phyloP scores from a whole-genome alignment of 2,888 invertebrate genomes.

The Margaritifera margaritifera region DNA sequence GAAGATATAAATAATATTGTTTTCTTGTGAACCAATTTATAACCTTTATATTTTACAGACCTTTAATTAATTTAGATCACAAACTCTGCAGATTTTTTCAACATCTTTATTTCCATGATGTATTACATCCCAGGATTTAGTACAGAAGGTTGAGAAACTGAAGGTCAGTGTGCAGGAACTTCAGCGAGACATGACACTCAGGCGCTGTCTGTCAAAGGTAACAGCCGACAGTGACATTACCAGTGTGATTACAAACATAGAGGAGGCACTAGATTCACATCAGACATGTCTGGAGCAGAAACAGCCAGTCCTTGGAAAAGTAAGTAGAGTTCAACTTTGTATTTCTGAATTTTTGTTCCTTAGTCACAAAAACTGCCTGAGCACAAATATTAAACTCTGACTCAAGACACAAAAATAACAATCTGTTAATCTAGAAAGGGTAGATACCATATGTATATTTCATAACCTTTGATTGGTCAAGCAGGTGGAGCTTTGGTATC shows the following conservation, averaged over 20 bases:
- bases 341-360: too few species aligned
- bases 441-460: constrained; percentile 14
- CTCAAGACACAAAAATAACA: too few species aligned
- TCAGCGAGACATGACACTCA: constrained; percentile 81
- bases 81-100: too few species aligned
- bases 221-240: constrained; percentile 45
- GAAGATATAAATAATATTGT: not conserved
- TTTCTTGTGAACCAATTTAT: too few species aligned
- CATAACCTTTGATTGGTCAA: too few species aligned
- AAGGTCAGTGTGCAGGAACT: constrained; percentile 78
- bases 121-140: constrained; percentile 41
- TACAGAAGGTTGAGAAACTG: constrained; percentile 56
- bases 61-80: not conserved
- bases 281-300: constrained; percentile 58
- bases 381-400: too few species aligned
- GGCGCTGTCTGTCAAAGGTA: constrained; percentile 75
- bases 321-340: constrained; percentile 43
- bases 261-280: constrained; percentile 51
- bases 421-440: too few species aligned
- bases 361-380: too few species aligned
- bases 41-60: not conserved
- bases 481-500: too few species aligned
- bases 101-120: not conserved
- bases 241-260: constrained; percentile 40
- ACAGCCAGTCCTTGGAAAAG: constrained; percentile 65